Conservation (phyloP, 2,888 invertebrate species). For the Spatulosminthurus flaviceps region DNA sequence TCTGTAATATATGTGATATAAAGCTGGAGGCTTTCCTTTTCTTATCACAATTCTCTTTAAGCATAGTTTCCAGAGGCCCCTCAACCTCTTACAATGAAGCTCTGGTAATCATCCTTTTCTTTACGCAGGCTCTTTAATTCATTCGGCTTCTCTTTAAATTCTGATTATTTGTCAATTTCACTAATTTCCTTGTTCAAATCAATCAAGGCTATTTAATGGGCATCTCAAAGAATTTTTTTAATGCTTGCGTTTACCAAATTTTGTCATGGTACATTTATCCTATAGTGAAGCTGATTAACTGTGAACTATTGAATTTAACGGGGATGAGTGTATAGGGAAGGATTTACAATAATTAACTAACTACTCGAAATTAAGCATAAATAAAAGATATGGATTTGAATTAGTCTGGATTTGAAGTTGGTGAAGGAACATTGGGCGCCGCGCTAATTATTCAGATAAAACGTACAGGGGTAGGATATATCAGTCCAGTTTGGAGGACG, state of each 20-base stretch:
- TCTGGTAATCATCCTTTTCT: not conserved
- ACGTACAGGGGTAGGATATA: not conserved
- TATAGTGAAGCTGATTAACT: too few relatives aligned
- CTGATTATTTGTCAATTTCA: slow-evolving; percentile 10
- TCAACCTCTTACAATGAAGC: not conserved
- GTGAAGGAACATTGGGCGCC: not conserved
- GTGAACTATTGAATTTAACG: too few relatives aligned
- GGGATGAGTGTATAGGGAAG: too few relatives aligned
- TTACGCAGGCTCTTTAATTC: slow-evolving; percentile 2
- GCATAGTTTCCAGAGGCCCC: not conserved
- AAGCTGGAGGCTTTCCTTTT: slow-evolving; percentile 19
- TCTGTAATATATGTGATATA: not conserved
- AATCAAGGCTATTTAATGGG: not conserved
- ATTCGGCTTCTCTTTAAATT: not conserved
- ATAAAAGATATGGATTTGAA: too few relatives aligned
- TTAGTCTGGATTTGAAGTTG: too few relatives aligned
- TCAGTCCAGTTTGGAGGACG: not conserved
- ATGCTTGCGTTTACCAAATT: too few relatives aligned
- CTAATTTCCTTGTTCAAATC: not conserved
- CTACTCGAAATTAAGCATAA: too few relatives aligned
- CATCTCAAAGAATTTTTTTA: too few relatives aligned
- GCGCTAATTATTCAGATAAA: not conserved
- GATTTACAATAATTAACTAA: too few relatives aligned
- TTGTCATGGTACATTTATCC: too few relatives aligned
- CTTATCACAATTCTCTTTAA: slow-evolving; percentile 32